Percentiles rank a stretch among this genome's conserved stretches.
Evolutionary conservation across 2,113 vertebrate genomes (phyloP).

Genomic region (Mugil cephalus): DNA sequence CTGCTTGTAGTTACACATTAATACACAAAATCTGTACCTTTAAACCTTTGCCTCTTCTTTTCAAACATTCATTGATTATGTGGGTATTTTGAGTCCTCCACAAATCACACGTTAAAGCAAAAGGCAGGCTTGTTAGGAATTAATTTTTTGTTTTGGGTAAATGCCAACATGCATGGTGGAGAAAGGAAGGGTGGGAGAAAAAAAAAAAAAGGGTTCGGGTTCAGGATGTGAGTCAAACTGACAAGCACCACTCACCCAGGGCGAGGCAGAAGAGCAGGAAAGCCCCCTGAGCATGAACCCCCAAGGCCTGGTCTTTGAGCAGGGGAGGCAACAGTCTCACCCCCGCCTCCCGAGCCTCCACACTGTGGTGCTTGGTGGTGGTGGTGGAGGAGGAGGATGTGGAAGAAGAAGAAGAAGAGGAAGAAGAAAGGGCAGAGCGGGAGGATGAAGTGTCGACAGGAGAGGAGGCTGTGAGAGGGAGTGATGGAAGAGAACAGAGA

Average conservation of each 20-base stretch:
- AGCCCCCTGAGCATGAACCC: slow-evolving; percentile 86
- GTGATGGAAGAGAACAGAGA: slow-evolving; percentile 69
- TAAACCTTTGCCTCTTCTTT: slow-evolving; percentile 15
- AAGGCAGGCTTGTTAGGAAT: slow-evolving; percentile 26
- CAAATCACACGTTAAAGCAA: slow-evolving; percentile 19
- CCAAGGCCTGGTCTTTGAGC: slow-evolving; percentile 93
- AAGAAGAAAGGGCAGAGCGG: slow-evolving; percentile 83
- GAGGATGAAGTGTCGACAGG: slow-evolving; percentile 89
- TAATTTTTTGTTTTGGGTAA: slow-evolving; percentile 26
- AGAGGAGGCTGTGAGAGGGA: slow-evolving; percentile 83
- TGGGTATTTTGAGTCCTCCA: slow-evolving; percentile 10
- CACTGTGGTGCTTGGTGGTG: slow-evolving; percentile 82
- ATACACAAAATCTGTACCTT: slow-evolving; percentile 28
- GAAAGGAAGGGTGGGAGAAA: slow-evolving; percentile 8
- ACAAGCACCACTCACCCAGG: slow-evolving; percentile 89
- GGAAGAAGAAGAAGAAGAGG: slow-evolving; percentile 81
- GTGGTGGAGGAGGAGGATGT: slow-evolving; percentile 82
- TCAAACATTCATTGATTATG: slow-evolving; percentile 29
- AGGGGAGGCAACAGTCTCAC: slow-evolving; percentile 92
- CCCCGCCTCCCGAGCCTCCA: slow-evolving; percentile 79
- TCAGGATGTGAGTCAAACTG: slow-evolving; percentile 37
- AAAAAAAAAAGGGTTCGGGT: slow-evolving; percentile 3
- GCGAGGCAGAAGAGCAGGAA: slow-evolving; percentile 97
- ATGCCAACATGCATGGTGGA: slow-evolving; percentile 57
- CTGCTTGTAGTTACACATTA: slow-evolving; percentile 29